A percentile compares a stretch with the other conserved stretches of the same genome.
These are phyloP conservation scores for Drosophila mauritiana DNA, from an alignment of 1,140 invertebrate genomes.

Conservation along the genomic window DNA sequence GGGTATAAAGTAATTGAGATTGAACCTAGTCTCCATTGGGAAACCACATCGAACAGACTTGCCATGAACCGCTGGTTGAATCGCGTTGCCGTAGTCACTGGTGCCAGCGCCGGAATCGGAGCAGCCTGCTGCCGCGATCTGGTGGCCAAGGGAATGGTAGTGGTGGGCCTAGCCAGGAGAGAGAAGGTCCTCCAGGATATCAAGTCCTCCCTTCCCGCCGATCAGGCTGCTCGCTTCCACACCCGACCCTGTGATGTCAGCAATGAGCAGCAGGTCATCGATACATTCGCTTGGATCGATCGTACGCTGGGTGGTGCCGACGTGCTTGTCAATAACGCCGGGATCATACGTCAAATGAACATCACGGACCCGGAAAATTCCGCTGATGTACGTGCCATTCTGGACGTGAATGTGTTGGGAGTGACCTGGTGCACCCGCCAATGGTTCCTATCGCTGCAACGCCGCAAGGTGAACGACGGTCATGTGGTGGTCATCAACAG, in stretches of 20 bases:
- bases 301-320: slow-evolving; percentile 87
- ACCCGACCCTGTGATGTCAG: slow-evolving; percentile 87
- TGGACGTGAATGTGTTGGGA: slow-evolving; percentile 86
- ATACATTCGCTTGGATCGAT: slow-evolving; percentile 87
- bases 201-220: slow-evolving; percentile 33
- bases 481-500: slow-evolving; percentile 85
- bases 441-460: slow-evolving; percentile 87
- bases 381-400: slow-evolving; percentile 45
- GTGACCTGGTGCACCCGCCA: slow-evolving; percentile 86
- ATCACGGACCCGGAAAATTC: slow-evolving; percentile 66
- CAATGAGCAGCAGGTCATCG: slow-evolving; percentile 87
- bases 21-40: background rate
- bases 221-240: slow-evolving; percentile 53
- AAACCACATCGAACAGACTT: background rate
- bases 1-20: background rate
- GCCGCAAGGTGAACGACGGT: slow-evolving; percentile 87
- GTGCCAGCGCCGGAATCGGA: slow-evolving; percentile 87
- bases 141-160: slow-evolving; percentile 86
- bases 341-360: slow-evolving; percentile 61
- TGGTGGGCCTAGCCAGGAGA: slow-evolving; percentile 89
- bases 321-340: slow-evolving; percentile 90
- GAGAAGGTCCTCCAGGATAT: slow-evolving; percentile 84
- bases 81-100: slow-evolving; percentile 72
- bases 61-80: slow-evolving; percentile 69
- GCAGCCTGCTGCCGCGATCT: slow-evolving; percentile 83